phyloP scores from a whole-genome alignment of 2,888 invertebrate species.

The Trachelus troglodyta region DNA sequence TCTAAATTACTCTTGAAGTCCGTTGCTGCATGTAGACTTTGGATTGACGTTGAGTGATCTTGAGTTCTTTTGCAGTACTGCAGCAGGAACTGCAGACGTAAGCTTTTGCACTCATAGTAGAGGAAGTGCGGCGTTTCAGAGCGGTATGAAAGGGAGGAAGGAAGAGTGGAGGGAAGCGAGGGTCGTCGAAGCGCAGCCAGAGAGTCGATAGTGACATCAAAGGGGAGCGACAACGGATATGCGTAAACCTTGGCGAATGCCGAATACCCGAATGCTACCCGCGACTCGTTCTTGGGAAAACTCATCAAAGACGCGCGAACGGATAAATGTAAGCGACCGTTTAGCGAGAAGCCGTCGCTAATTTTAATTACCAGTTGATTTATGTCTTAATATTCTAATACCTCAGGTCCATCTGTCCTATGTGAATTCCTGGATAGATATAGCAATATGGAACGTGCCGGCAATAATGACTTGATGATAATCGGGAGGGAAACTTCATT shows the following conservation, averaged over 20 bases:
- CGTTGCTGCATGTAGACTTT: neutral
- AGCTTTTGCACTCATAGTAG: neutral
- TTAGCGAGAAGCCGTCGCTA: slow-evolving; percentile 63
- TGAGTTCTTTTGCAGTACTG: neutral
- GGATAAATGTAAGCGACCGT: slow-evolving; percentile 64
- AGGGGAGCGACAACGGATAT: slow-evolving; percentile 64
- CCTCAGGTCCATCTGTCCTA: neutral
- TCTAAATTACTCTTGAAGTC: neutral
- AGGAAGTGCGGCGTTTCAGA: neutral
- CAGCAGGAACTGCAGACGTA: neutral
- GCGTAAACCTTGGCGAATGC: slow-evolving; percentile 53
- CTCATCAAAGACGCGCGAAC: slow-evolving; percentile 62
- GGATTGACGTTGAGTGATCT: neutral
- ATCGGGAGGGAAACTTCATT: neutral
- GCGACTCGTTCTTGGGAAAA: slow-evolving; percentile 49
- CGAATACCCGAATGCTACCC: slow-evolving; percentile 16
- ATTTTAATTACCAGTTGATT: slow-evolving; percentile 64
- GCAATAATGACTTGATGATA: neutral
- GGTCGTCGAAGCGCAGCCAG: neutral
- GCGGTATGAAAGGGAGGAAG: neutral
- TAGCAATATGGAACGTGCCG: neutral
- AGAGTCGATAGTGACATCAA: slow-evolving; percentile 57
- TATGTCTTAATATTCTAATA: slow-evolving; percentile 35
- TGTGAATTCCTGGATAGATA: neutral
- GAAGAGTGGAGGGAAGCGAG: slow-evolving; percentile 11